Base-by-base conservation (phyloP, 2,888 invertebrate genomes). In the Periphyllus acericola region DNA sequence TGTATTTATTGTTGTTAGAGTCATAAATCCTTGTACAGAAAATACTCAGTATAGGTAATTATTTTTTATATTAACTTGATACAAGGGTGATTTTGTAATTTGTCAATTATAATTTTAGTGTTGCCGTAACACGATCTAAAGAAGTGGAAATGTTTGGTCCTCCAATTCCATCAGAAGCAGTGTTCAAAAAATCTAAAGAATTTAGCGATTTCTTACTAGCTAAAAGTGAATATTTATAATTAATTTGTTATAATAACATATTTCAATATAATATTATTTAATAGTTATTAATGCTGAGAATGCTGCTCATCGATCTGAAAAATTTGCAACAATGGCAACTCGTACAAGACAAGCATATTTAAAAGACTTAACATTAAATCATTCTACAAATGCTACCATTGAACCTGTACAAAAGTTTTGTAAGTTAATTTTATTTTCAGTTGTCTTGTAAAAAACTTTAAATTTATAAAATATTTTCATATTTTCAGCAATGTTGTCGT, bases 61-160 rank as follows among this genome's bases (percentile, higher is more conserved):
- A 34, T 71, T n/a, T 68, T 79, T 71, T 86, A 83, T 55, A 36
- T 86, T 3, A 36, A 29, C 3, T 86, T 6, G 11, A 29, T 11
- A 55, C 21, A n/a, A 34, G 34, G 11, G 46, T 60, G 36, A 71
- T 19, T 60, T 6, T 34, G 72, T 68, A 76, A 85, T 89, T 32
- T 75, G 11, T 85, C 19, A 19, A 82, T 55, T 25, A 55, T 32
- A 29, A 60, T 81, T 89, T 4, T 89, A 92, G 92, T 89, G 92
- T 94, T 74, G 93, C 94, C 32, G 93, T 95, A 32, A 93, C 93
- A 89, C 92, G 98, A 90, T 98, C 98, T 90, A 97, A 97, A 92
- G 98, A 98, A 92, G 98, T 99, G 89, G 97, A 98, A 90, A 94
- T 97, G 89, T 99, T 99, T 92, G 99, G 99, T 72, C 99, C 99